Evolutionary conservation across 92 coral and sea anemone genomes (phyloP), one percentile per base, ranked within the genome.

Genomic region (Paragorgia papillata): DNA sequence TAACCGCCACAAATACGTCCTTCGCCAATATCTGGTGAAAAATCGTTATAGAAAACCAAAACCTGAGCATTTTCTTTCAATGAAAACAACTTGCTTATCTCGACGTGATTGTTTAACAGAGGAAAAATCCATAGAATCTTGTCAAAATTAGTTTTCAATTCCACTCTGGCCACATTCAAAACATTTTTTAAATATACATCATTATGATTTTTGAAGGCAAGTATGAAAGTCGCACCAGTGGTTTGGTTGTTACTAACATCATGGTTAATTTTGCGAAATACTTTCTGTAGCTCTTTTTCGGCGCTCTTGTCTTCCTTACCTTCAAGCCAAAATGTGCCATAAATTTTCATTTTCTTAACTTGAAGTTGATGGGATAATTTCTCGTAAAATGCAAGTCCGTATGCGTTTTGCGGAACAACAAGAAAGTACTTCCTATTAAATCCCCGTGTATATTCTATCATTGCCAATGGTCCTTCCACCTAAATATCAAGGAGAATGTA

Each of bases 121-220:
- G 75, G 75, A 68, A 68, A 68, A 68, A 68, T 43, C 75, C 75
- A 68, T 19, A 68, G 30, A 22, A 68, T 49, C 20, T 68, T 46
- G 8, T 18, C 57, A 44, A 28, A 25, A 1, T 9, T 50, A 44
- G 44, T 22, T 12, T 21, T 32, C 48, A 44, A 44, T 39, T 43
- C 37, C 57, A 1, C 15, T 25, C 40, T 50, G 13, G 60, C 75
- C 15, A 46, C 8, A 34, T 43, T 44, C 7, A 68, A 12, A 29
- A 68, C 7, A 0, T 30, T 68, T 21, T 44, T 25, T 0, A 68
- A 0, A 32, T 27, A 40, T 27, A 22, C 53, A 14, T 46, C 35
- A 24, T 44, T 12, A 30, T 34, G n/a, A 3, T 49, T 17, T 26
- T 43, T 14, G 17, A 68, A 44, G 9, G 57, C 75, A 19, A 44